Evolutionary conservation across 2,113 vertebrate species (phyloP).

Genomic region (Dicentrarchus labrax): DNA sequence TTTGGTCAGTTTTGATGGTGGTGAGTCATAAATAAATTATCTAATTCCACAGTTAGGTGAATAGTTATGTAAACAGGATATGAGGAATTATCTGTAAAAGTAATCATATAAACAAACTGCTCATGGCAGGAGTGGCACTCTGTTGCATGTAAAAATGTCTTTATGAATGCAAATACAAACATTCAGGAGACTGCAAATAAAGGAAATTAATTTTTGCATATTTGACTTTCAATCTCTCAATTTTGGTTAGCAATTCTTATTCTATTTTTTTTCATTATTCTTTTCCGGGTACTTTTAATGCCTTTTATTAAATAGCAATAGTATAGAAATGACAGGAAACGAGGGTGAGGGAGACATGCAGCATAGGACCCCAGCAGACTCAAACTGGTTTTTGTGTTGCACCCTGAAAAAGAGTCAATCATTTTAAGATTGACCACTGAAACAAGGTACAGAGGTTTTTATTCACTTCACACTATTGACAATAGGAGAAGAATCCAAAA

Average conservation of each 20-base stretch:
- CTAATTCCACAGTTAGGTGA: slow-evolving; percentile 25
- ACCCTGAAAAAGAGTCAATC: background rate
- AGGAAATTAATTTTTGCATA: background rate
- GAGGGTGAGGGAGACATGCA: no score
- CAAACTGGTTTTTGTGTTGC: no score
- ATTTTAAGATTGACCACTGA: background rate
- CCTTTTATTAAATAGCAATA: no score
- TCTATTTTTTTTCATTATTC: no score
- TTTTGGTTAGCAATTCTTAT: no score
- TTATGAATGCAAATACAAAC: background rate
- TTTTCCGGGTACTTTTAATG: no score
- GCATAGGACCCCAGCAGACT: no score
- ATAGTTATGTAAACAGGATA: slow-evolving; percentile 21
- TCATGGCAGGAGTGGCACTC: background rate
- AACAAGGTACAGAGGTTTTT: background rate
- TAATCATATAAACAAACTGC: slow-evolving; percentile 20
- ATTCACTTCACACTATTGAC: background rate
- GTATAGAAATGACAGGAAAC: no score
- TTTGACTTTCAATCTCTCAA: no score
- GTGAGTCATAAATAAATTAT: slow-evolving; percentile 22
- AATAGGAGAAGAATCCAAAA: background rate
- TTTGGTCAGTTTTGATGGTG: slow-evolving; percentile 22
- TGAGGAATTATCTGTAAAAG: slow-evolving; percentile 13
- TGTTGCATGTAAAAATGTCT: background rate
- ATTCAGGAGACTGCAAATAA: slow-evolving; percentile 10